Percentiles rank a stretch among this genome's conserved stretches.
These are phyloP conservation scores for Argyresthia albistria DNA, from an alignment of 2,888 invertebrate species.

Conservation along the genomic window DNA sequence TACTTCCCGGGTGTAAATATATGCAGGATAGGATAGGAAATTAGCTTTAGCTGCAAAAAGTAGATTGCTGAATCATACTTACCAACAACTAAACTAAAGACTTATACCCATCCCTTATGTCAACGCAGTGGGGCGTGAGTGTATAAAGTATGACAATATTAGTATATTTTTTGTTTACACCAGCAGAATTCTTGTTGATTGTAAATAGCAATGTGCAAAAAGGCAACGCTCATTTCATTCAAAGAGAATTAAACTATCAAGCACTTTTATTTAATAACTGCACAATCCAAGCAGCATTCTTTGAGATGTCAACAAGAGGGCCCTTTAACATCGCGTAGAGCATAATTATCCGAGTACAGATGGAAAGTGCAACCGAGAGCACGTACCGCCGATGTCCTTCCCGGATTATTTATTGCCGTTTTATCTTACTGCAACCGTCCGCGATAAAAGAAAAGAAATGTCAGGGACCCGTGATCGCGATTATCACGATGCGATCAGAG, in stretches of 20 bases:
- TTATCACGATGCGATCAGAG: slow-evolving; percentile 61
- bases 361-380: slow-evolving; percentile 55
- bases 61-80: no score
- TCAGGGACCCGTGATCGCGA: slow-evolving; percentile 59
- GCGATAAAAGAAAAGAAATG: slow-evolving; percentile 68
- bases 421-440: slow-evolving; percentile 58
- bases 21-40: no score
- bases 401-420: slow-evolving; percentile 62
- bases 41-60: no score
- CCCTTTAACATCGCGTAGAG: slow-evolving; percentile 29
- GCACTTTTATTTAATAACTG: slow-evolving; percentile 1
- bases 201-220: no score
- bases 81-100: no score
- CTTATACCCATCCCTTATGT: no score
- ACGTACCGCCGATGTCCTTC: slow-evolving; percentile 48
- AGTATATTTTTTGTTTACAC: no score
- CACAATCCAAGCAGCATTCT: slow-evolving; percentile 1
- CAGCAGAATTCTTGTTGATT: no score
- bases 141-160: no score
- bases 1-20: no score
- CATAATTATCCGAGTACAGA: slow-evolving; percentile 62
- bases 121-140: no score
- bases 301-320: slow-evolving; percentile 16
- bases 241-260: neutral
- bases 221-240: no score